phyloP scores from a whole-genome alignment of 2,888 invertebrate species.

The Acrobasis repandana region DNA sequence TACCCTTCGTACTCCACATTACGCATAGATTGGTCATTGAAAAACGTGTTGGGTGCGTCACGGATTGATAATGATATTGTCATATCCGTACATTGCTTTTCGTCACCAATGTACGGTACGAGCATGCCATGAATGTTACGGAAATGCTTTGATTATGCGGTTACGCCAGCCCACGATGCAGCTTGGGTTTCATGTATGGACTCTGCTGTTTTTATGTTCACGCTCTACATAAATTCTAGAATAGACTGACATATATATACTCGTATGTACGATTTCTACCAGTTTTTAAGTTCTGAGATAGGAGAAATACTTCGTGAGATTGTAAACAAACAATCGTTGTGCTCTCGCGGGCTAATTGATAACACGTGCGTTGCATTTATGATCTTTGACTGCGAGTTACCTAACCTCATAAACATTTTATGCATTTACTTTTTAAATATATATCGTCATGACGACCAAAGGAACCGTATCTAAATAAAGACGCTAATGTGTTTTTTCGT shows the following conservation, averaged over 20 bases:
- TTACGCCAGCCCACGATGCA: conserved; percentile 42
- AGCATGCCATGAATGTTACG: conserved; percentile 55
- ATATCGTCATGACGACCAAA: background rate
- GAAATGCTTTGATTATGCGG: conserved; percentile 57
- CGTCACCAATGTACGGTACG: conserved; percentile 43
- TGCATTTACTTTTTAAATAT: background rate
- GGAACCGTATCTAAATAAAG: background rate
- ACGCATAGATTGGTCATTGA: conserved; percentile 23
- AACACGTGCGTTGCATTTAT: conserved; percentile 54
- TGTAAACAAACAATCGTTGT: conserved; percentile 54
- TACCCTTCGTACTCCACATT: conserved; percentile 24
- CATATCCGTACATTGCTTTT: conserved; percentile 36
- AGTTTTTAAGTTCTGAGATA: conserved; percentile 46
- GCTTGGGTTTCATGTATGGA: conserved; percentile 40
- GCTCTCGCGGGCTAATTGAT: conserved; percentile 64
- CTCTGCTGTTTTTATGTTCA: conserved; percentile 25
- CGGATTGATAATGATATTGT: conserved; percentile 36
- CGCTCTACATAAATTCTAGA: conserved; percentile 25
- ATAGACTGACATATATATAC: conserved; percentile 22
- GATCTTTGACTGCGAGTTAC: conserved; percentile 29
- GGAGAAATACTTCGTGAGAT: conserved; percentile 38
- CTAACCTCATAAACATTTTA: background rate
- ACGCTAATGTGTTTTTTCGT: background rate
- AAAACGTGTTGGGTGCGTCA: conserved; percentile 29
- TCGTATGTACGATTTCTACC: conserved; percentile 13